These are phyloP conservation scores for Sarcophaga subvicina DNA, from an alignment of 2,888 invertebrate species.

Conservation along the genomic window DNA sequence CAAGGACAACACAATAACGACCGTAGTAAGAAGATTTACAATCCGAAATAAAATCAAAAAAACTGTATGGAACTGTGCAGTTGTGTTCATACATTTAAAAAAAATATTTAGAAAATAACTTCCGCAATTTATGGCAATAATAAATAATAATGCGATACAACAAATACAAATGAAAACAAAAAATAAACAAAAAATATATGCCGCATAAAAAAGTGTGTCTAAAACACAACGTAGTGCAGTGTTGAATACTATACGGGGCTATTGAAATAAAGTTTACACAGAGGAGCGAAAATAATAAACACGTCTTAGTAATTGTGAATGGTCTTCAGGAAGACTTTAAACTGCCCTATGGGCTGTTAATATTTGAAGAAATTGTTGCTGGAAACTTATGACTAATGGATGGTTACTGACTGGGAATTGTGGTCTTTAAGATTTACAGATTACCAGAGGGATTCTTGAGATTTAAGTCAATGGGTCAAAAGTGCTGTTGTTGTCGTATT, in stretches of 20 bases:
- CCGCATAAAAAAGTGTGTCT: background rate
- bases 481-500: too few relatives aligned
- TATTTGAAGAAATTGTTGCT: too few relatives aligned
- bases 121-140: slow-evolving; percentile 54
- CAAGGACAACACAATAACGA: slow-evolving; percentile 3
- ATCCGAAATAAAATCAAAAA: slow-evolving; percentile 34
- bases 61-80: slow-evolving; percentile 4
- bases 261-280: slow-evolving; percentile 10
- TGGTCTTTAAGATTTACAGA: too few relatives aligned
- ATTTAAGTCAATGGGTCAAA: too few relatives aligned
- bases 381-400: too few relatives aligned
- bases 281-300: background rate
- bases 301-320: background rate
- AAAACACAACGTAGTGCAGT: slow-evolving; percentile 1
- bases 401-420: too few relatives aligned
- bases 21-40: slow-evolving; percentile 56
- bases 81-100: slow-evolving; percentile 2
- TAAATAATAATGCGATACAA: slow-evolving; percentile 50
- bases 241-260: background rate
- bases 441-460: too few relatives aligned
- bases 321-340: background rate
- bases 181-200: slow-evolving; percentile 3
- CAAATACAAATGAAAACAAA: background rate
- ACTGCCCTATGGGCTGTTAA: too few relatives aligned
- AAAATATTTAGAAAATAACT: slow-evolving; percentile 57